Evolutionary conservation across 2,888 invertebrate genomes (phyloP).

Genomic region (Plagodis dolabraria): DNA sequence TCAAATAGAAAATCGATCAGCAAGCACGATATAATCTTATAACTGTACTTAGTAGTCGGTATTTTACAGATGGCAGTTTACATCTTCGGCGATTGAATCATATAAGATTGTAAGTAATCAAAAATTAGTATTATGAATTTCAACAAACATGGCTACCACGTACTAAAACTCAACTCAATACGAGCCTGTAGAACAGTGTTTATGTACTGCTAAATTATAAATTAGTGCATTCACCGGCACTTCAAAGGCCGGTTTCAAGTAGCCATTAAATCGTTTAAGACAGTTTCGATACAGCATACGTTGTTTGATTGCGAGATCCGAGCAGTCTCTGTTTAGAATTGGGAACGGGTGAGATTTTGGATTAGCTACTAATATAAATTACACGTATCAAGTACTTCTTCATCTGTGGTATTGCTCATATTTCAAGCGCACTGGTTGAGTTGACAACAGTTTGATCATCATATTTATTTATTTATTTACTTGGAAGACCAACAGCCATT

Average conservation of each 20-base stretch:
- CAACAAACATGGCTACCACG: slow-evolving; percentile 12
- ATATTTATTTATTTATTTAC: no score
- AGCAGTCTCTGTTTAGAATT: background rate
- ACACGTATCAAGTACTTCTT: background rate
- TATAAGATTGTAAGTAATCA: background rate
- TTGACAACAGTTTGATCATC: no score
- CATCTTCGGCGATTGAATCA: no score
- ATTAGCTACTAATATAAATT: background rate
- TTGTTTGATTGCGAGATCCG: slow-evolving; percentile 22
- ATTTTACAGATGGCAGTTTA: no score
- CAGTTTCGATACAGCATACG: slow-evolving; percentile 16
- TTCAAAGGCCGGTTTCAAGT: slow-evolving; percentile 31
- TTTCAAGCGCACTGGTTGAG: no score
- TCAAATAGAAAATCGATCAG: no score
- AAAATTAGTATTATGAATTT: background rate
- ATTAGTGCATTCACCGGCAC: slow-evolving; percentile 33
- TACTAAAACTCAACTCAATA: slow-evolving; percentile 22
- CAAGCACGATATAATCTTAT: no score
- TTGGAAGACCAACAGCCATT: no score
- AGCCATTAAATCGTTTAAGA: slow-evolving; percentile 16
- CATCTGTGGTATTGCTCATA: no score
- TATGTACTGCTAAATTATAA: slow-evolving; percentile 36
- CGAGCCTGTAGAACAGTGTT: slow-evolving; percentile 28
- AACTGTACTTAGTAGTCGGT: no score
- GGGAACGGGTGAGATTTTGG: no score